phyloP scores from a whole-genome alignment of 2,888 invertebrate species.

The Scelioninae gen. 1 region DNA sequence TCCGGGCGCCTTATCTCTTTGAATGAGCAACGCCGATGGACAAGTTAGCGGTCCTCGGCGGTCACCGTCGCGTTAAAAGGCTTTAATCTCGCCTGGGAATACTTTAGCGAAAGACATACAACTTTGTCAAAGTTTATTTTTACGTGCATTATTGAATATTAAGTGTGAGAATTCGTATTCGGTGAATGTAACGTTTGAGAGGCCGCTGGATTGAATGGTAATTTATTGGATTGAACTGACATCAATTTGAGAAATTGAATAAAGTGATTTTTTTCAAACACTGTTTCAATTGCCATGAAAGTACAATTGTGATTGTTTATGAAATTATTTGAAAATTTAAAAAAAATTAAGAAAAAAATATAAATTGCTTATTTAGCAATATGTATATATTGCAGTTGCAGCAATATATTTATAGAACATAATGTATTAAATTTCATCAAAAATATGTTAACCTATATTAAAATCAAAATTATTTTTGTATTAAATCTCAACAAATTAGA shows the following conservation, averaged over 20 bases:
- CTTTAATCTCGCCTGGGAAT: conserved; percentile 56
- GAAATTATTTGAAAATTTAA: no score
- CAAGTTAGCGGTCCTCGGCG: conserved; percentile 64
- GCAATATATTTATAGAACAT: no score
- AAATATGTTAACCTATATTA: no score
- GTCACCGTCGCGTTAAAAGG: conserved; percentile 61
- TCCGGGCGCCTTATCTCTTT: conserved; percentile 64
- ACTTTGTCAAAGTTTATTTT: conserved; percentile 64
- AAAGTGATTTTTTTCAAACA: conserved; percentile 51
- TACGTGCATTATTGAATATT: conserved; percentile 67
- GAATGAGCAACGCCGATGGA: conserved; percentile 60
- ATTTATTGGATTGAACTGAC: conserved; percentile 55
- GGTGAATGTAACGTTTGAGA: conserved; percentile 50
- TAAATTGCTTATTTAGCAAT: no score
- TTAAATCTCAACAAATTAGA: no score
- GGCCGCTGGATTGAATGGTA: conserved; percentile 51
- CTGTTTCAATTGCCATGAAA: no score
- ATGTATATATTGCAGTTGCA: no score
- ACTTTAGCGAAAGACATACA: conserved; percentile 56
- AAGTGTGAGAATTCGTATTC: conserved; percentile 67
- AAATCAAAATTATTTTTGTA: no score
- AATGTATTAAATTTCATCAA: no score
- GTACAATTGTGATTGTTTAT: no score
- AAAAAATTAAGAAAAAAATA: no score
- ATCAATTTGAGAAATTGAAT: conserved; percentile 48